Conservation (phyloP, 2,888 invertebrate genomes). For the Lasioglossum vierecki region DNA sequence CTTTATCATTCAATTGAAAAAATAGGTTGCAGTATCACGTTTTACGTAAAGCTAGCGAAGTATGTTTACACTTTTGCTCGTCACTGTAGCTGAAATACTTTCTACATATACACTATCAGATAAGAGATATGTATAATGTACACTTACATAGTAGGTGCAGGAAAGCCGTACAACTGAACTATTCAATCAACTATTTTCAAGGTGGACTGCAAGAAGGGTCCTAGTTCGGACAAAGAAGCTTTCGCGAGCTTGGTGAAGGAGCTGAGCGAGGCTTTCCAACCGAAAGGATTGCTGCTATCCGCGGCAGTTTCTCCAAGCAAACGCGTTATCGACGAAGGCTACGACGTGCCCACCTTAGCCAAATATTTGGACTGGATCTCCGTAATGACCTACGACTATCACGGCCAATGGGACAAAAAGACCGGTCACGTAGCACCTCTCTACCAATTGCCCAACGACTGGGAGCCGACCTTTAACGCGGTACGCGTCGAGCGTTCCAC, state of each 20-base stretch:
- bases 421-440: slow-evolving; percentile 96
- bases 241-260: slow-evolving; percentile 92
- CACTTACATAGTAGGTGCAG: neutral
- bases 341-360: slow-evolving; percentile 91
- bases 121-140: neutral
- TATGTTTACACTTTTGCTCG: neutral
- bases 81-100: neutral
- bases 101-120: neutral
- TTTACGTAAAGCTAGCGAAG: too few relatives aligned
- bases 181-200: slow-evolving; percentile 76
- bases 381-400: slow-evolving; percentile 96
- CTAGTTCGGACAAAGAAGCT: slow-evolving; percentile 91
- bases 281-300: slow-evolving; percentile 90
- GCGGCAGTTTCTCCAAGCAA: slow-evolving; percentile 94
- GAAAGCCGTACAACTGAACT: neutral
- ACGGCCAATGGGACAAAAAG: slow-evolving; percentile 96
- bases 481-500: slow-evolving; percentile 78
- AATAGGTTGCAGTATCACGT: too few relatives aligned
- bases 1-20: too few relatives aligned
- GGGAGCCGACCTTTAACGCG: slow-evolving; percentile 91
- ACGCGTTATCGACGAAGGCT: slow-evolving; percentile 93
- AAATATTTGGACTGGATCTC: slow-evolving; percentile 94
- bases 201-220: slow-evolving; percentile 93
- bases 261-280: slow-evolving; percentile 89
- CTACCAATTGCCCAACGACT: slow-evolving; percentile 90